Evolutionary conservation across 2,797 vertebrate species (phyloP).

Genomic region (Antrozous pallidus): DNA sequence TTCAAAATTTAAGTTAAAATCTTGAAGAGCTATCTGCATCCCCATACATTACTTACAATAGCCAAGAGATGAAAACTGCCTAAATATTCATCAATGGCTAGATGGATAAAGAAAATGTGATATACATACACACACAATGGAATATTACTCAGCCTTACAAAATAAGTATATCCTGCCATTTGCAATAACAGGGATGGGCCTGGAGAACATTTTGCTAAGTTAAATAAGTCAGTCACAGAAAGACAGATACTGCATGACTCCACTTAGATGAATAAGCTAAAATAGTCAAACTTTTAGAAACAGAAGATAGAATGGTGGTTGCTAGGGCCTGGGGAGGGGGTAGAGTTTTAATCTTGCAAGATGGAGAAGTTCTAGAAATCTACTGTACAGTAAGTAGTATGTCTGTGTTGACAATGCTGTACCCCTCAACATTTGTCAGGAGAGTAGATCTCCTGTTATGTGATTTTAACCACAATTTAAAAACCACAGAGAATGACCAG

Average conservation of each 20-base stretch:
- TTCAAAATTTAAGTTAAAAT: neutral
- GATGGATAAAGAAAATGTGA: neutral
- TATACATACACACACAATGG: neutral
- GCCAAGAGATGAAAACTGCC: neutral
- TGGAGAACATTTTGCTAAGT: neutral
- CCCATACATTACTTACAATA: neutral
- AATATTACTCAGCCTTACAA: slow-evolving; percentile 9
- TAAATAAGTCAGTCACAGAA: neutral
- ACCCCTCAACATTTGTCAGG: neutral
- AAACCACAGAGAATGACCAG: neutral
- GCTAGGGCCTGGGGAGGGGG: neutral
- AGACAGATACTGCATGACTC: neutral
- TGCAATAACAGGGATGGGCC: neutral
- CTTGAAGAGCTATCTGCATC: neutral
- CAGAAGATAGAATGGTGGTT: neutral
- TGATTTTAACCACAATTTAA: neutral
- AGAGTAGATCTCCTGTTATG: neutral
- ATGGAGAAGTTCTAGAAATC: neutral
- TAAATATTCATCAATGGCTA: neutral
- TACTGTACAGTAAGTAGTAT: neutral
- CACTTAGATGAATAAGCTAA: neutral
- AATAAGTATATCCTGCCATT: neutral
- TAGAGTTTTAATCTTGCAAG: neutral
- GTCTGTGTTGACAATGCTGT: neutral
- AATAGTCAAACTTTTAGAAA: neutral